Evolutionary conservation across 1,140 invertebrate species (phyloP), one percentile per base, ranked within the genome.

Genomic region (Paracyclopina nana): DNA sequence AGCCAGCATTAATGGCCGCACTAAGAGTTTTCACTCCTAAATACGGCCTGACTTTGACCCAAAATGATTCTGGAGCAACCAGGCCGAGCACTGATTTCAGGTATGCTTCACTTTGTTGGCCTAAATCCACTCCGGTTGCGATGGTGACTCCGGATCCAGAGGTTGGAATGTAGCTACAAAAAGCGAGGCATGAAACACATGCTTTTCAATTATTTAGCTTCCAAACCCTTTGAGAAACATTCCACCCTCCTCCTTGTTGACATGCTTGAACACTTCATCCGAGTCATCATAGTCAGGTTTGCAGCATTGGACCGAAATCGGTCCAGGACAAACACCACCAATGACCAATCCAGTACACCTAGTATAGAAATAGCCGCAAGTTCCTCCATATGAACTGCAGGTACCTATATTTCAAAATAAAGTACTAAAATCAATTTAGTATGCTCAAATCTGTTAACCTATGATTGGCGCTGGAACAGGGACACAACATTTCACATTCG

Each of bases 131-230:
- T 8, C 34, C 34, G 20, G 34, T 16, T 4, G 34, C 34, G 9
- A 38, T 38, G 8, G 34, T 38, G 2, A 38, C 34, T n/a, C 34
- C 34, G n/a, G 34, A 38, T 38, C 34, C 34, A 38, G 34, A 20
- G 34, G 3, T 38, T 9, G 34, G 34, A 38, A 38, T 38, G 8
- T 38, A 38, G 14, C 34, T 38, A 38, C 14, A 31, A 14, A 31
- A 31, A 31, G 14, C 9, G 29, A 9, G 9, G 14, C 9, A 9
- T 31, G 29, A 31, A 31, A 31, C 29, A 31, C 29, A 31, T 14
- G 29, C 9, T 31, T 31, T 9, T 14, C 8, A 31, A 31, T 14
- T 14, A 8, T 9, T 31, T 31, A 31, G 14, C 14, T 9, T 31
- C 14, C 29, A 9, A 16, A 38, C 34, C 34, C 34, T 5, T n/a